Evolutionary conservation across 2,113 vertebrate genomes (phyloP).

Genomic region (Orthonyx spaldingii): DNA sequence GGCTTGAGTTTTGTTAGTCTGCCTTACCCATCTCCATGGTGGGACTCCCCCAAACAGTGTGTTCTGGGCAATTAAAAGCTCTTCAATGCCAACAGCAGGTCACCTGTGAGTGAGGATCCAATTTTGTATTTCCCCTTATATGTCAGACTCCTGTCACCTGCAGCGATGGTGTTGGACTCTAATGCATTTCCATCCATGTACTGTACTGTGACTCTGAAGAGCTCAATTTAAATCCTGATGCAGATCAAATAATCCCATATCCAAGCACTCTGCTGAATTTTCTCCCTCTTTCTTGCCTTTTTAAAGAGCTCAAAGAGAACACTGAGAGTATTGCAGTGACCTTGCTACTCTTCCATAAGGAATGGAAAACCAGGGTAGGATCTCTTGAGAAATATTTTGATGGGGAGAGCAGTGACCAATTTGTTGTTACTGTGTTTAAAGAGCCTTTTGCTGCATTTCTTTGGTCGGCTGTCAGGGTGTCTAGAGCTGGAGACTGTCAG

Average conservation of each 20-base stretch:
- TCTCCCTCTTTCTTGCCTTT: background rate
- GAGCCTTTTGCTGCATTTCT: background rate
- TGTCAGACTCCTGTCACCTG: no score
- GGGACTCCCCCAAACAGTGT: background rate
- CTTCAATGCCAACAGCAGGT: background rate
- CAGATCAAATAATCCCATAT: background rate
- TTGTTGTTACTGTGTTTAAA: background rate
- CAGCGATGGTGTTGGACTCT: background rate
- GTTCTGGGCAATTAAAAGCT: background rate
- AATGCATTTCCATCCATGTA: background rate
- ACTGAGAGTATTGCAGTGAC: background rate
- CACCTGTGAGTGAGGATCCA: background rate
- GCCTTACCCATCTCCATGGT: fast-evolving
- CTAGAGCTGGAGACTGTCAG: background rate
- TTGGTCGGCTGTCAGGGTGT: background rate
- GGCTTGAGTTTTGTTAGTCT: background rate
- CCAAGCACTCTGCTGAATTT: background rate
- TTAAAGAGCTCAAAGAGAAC: background rate
- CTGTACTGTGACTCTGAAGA: background rate
- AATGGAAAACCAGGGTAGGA: background rate
- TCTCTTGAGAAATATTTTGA: background rate
- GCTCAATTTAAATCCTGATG: background rate
- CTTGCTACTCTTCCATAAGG: background rate
- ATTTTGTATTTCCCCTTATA: fast-evolving
- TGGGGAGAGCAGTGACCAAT: background rate